Conservation (phyloP, 2,113 vertebrate species). For the Brachionichthys hirsutus region DNA sequence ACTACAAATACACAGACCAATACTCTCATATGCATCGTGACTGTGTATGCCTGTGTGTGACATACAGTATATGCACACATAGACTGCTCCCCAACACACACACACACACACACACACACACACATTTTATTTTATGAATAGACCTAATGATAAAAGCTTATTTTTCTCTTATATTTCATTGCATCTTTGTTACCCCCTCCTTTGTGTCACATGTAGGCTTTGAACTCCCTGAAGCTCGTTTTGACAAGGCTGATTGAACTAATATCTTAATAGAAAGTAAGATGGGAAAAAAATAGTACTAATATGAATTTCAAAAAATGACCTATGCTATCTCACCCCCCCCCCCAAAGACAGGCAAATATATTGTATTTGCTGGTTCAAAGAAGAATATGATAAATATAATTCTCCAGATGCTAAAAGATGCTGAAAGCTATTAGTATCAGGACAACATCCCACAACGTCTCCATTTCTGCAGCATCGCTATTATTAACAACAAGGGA, state of each 20-base stretch:
- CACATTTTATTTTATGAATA: slow-evolving; percentile 8
- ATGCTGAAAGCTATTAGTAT: slow-evolving; percentile 8
- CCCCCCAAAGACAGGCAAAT: slow-evolving; percentile 24
- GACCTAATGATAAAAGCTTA: slow-evolving; percentile 2
- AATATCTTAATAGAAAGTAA: slow-evolving; percentile 62
- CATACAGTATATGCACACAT: background rate
- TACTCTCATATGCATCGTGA: background rate
- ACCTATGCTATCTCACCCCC: slow-evolving; percentile 43
- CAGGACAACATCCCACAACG: slow-evolving; percentile 4
- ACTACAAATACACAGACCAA: too few species aligned
- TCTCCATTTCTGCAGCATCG: slow-evolving; percentile 5
- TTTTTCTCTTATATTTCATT: slow-evolving; percentile 24
- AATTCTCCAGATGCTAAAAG: background rate
- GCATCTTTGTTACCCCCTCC: slow-evolving; percentile 4
- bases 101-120: slow-evolving; percentile 9
- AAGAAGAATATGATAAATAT: slow-evolving; percentile 19
- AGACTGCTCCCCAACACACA: slow-evolving; percentile 5
- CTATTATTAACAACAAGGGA: slow-evolving; percentile 15
- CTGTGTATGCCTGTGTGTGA: background rate
- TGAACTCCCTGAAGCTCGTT: slow-evolving; percentile 33
- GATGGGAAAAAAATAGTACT: slow-evolving; percentile 40
- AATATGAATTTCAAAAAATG: slow-evolving; percentile 55
- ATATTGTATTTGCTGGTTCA: slow-evolving; percentile 16
- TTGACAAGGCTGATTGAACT: slow-evolving; percentile 47
- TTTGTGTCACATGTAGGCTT: slow-evolving; percentile 39